These are phyloP conservation scores for Xanthorhoe designata DNA, from an alignment of 2,888 invertebrate species.

Conservation along the genomic window DNA sequence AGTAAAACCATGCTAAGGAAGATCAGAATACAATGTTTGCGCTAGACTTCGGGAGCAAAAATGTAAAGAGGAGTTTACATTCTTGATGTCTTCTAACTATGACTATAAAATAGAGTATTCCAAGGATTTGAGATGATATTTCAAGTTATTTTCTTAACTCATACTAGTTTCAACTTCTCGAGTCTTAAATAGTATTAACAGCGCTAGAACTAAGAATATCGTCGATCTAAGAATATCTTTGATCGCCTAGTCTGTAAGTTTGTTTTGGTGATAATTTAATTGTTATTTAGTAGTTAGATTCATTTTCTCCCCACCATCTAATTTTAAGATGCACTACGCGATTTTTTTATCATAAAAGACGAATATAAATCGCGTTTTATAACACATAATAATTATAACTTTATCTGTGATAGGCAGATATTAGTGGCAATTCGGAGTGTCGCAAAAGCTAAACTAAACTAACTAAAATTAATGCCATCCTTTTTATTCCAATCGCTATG, in stretches of 20 bases:
- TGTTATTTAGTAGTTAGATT: slow-evolving; percentile 59
- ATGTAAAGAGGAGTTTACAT: neutral
- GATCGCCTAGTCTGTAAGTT: slow-evolving; percentile 30
- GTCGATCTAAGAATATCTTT: slow-evolving; percentile 27
- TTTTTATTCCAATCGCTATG: too few relatives aligned
- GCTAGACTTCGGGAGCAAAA: neutral
- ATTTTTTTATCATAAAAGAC: slow-evolving; percentile 22
- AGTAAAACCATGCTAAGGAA: neutral
- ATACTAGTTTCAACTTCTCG: neutral
- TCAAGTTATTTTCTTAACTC: neutral
- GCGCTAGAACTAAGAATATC: slow-evolving; percentile 22
- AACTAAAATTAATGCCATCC: too few relatives aligned
- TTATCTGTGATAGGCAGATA: slow-evolving; percentile 31
- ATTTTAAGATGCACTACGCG: slow-evolving; percentile 37
- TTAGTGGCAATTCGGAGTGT: too few relatives aligned
- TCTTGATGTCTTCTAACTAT: neutral
- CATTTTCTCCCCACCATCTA: slow-evolving; percentile 56
- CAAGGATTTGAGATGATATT: neutral
- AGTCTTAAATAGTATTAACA: slow-evolving; percentile 33
- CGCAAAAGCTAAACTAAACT: too few relatives aligned
- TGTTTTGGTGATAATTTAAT: slow-evolving; percentile 47
- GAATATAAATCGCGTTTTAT: slow-evolving; percentile 10
- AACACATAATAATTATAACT: slow-evolving; percentile 18
- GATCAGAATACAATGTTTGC: neutral
- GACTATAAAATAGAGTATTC: neutral